Percentiles rank a stretch among this genome's conserved stretches.
Conservation (phyloP, 2,888 invertebrate genomes). For the Bugulina stolonifera region DNA sequence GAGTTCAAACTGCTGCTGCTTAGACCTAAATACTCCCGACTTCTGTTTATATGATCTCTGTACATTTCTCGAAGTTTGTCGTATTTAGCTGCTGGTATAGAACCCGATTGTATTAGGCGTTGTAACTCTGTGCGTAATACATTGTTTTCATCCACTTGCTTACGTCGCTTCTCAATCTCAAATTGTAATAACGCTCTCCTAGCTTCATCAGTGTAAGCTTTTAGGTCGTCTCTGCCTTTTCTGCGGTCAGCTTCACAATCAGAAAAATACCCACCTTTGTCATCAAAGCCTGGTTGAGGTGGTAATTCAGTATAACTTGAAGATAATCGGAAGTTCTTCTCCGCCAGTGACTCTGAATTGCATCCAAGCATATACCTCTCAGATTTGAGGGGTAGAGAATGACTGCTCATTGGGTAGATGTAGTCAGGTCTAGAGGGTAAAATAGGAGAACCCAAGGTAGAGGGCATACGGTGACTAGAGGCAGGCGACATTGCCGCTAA, state of each 20-base stretch:
- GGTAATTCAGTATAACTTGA: constrained; percentile 25
- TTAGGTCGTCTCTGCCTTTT: constrained; percentile 17
- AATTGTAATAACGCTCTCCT: constrained; percentile 60
- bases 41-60: constrained; percentile 22
- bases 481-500: constrained; percentile 12
- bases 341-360: neutral
- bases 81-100: constrained; percentile 20
- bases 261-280: constrained; percentile 24
- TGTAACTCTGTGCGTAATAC: constrained; percentile 57
- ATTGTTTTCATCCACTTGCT: constrained; percentile 60
- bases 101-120: constrained; percentile 35
- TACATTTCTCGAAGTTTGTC: constrained; percentile 22
- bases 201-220: constrained; percentile 51
- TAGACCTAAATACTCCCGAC: constrained; percentile 7
- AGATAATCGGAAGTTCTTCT: constrained; percentile 7
- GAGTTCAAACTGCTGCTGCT: constrained; percentile 19
- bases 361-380: neutral
- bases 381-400: neutral
- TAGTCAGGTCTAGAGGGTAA: neutral
- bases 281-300: neutral
- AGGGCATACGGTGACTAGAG: constrained; percentile 8
- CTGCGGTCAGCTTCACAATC: constrained; percentile 20
- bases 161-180: constrained; percentile 61
- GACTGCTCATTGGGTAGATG: neutral
- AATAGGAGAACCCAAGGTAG: neutral